phyloP scores from a whole-genome alignment of 2,797 vertebrate species.

The Phaenicophaeus curvirostris region DNA sequence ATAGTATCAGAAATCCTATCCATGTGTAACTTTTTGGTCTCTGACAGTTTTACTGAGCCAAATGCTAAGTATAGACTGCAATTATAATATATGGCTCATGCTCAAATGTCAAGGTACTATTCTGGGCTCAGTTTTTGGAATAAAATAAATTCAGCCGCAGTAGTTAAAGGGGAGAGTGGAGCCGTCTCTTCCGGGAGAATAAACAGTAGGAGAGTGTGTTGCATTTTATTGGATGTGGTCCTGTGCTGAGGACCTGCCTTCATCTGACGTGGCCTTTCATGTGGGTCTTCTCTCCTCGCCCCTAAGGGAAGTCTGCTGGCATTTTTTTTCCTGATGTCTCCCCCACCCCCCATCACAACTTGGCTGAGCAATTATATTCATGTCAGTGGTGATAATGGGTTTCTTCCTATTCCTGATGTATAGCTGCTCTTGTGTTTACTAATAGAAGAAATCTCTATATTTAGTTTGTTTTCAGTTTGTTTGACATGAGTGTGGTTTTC shows the following conservation, averaged over 20 bases:
- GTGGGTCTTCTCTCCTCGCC: not conserved
- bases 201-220: not conserved
- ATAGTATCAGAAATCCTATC: constrained; percentile 40
- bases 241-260: not conserved
- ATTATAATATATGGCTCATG: constrained; percentile 59
- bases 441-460: constrained; percentile 2
- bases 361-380: constrained; percentile 7
- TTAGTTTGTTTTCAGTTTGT: not conserved
- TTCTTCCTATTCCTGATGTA: not conserved
- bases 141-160: constrained; percentile 33
- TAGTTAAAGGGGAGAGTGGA: constrained; percentile 39
- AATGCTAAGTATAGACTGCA: constrained; percentile 57
- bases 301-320: not conserved
- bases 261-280: not conserved
- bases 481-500: not conserved
- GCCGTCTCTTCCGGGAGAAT: not conserved
- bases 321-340: not conserved
- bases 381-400: not conserved
- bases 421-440: not conserved
- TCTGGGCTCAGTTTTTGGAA: constrained; percentile 50
- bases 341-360: not conserved
- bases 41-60: constrained; percentile 43
- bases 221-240: not conserved
- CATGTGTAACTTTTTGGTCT: constrained; percentile 23
- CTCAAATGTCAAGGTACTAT: constrained; percentile 68